Conservation (phyloP, 2,888 invertebrate genomes). For the Drosophila algonquin region DNA sequence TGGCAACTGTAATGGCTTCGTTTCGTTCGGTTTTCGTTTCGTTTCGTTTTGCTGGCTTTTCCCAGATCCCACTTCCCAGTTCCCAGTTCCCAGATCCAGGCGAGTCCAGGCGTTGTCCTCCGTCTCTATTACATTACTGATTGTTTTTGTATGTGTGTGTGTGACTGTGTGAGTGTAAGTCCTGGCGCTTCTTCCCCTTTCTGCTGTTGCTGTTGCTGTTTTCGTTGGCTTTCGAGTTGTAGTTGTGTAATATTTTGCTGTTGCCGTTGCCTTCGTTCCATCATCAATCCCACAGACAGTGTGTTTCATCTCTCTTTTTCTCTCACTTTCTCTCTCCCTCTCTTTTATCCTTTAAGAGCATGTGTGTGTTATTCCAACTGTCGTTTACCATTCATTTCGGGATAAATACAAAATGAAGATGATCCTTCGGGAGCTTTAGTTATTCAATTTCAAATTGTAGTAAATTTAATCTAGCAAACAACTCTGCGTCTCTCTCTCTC, state of each 20-base stretch:
- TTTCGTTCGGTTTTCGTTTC: conserved; percentile 21
- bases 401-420: conserved; percentile 81
- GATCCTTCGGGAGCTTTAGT: conserved; percentile 80
- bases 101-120: conserved; percentile 38
- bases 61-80: neutral
- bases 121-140: conserved; percentile 77
- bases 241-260: conserved; percentile 71
- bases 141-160: conserved; percentile 68
- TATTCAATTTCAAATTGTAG: conserved; percentile 78
- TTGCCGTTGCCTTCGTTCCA: conserved; percentile 46
- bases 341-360: neutral
- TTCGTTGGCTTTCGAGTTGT: conserved; percentile 61
- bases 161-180: conserved; percentile 19
- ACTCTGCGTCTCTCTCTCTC: conserved; percentile 11
- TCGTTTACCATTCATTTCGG: conserved; percentile 78
- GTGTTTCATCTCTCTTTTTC: neutral
- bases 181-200: conserved; percentile 25
- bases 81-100: conserved; percentile 11
- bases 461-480: conserved; percentile 79
- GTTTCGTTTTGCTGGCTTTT: neutral
- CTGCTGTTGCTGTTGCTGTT: conserved; percentile 6
- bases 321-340: neutral
- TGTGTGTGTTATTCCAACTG: conserved; percentile 66
- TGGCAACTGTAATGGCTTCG: conserved; percentile 53
- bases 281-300: conserved; percentile 59